Evolutionary conservation across 2,113 vertebrate species (phyloP), one percentile per base, ranked within the genome.

Genomic region (Gavialis gangeticus): DNA sequence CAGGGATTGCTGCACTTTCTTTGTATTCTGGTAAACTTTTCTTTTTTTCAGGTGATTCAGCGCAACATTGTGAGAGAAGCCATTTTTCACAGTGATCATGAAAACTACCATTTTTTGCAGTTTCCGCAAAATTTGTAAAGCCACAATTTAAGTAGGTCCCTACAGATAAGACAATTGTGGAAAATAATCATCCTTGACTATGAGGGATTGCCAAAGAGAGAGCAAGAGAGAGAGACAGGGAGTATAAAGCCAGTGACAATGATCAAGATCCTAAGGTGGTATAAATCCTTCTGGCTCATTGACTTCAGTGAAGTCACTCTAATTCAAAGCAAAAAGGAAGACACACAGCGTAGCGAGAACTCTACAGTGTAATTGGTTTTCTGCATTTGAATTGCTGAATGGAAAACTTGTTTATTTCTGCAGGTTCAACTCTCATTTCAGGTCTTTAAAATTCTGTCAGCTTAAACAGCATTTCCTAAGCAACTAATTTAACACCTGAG

Each of bases 401-500:
- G 84, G 60, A 62, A 67, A 81, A 46, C 64, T 88, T 28, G 6
- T 90, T 88, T 78, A 12, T 91, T 88, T 80, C 92, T 30, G 25
- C 69, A 2, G 5, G 73, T 71, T 57, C 6, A 2, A 16, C 79
- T 34, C 63, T 69, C 34, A 82, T 30, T 64, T 85, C 63, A 88
- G 86, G 77, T 77, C 57, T 89, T 85, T 78, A 67, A 81, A 93
- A 76, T 14, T 92, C 84, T 84, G 82, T 84, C 84, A 55, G 95
- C 84, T 94, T 57, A 5, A 60, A 30, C 14, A 11, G 55, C 59
- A 94, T 96, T 97, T 96, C 93, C 96, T 60, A 71, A 95, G 93
- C 93, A 96, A 95, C 93, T 83, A 77, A 69, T 94, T 75, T 83
- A 93, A 91, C 92, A 93, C 94, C 87, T 87, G 75, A 82, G 64